Evolutionary conservation across 2,113 vertebrate genomes (phyloP).

Genomic region (Rhineura floridana): DNA sequence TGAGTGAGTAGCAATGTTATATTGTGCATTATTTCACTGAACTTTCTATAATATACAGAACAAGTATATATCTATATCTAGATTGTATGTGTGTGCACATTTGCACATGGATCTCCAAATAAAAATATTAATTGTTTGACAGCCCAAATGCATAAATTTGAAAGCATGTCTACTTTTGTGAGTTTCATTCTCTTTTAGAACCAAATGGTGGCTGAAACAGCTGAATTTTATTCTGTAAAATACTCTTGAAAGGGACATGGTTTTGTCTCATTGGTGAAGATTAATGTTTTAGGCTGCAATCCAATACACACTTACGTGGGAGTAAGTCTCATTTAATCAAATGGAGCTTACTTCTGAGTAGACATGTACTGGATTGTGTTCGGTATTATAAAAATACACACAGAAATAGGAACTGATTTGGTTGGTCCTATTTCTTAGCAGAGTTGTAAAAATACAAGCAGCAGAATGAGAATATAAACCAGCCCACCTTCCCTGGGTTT

Average conservation of each 20-base stretch:
- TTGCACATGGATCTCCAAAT: background rate
- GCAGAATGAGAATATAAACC: too few species aligned
- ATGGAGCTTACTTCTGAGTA: too few species aligned
- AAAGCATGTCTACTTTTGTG: slow-evolving; percentile 51
- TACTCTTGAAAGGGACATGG: slow-evolving; percentile 17
- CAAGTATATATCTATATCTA: background rate
- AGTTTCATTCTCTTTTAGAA: slow-evolving; percentile 48
- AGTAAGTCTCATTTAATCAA: too few species aligned
- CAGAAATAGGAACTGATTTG: too few species aligned
- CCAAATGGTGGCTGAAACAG: slow-evolving; percentile 57
- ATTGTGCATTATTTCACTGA: background rate
- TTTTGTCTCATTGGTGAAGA: slow-evolving; percentile 48
- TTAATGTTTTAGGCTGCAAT: slow-evolving; percentile 26
- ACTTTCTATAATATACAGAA: background rate
- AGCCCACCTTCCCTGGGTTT: too few species aligned
- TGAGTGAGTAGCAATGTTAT: background rate
- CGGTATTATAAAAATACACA: too few species aligned
- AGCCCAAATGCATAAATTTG: background rate
- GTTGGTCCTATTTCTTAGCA: too few species aligned
- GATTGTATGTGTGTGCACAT: background rate
- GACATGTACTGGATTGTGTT: too few species aligned
- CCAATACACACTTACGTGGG: too few species aligned
- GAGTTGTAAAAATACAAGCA: too few species aligned
- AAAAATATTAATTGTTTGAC: background rate
- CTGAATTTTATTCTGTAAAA: slow-evolving; percentile 46